Percentiles rank a stretch among this genome's conserved stretches.
phyloP scores from a whole-genome alignment of 1,140 invertebrate species.

The Drosophila nasuta region DNA sequence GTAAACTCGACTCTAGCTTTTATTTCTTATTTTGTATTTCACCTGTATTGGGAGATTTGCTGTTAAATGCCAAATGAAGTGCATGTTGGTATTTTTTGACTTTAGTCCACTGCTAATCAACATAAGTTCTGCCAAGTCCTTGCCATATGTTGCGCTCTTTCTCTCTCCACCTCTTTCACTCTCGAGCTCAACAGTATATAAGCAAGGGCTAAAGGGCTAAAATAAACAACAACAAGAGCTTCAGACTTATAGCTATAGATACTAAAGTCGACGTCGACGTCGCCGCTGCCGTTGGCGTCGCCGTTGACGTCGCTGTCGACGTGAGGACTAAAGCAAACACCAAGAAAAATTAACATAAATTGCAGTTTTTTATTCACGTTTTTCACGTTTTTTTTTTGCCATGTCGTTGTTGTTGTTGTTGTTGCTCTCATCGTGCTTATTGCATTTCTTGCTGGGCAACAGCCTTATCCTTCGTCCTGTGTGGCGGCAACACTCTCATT shows the following conservation, averaged over 20 bases:
- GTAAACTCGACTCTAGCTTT: background rate
- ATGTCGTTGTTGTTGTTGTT: no score
- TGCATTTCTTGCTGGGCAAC: constrained; percentile 43
- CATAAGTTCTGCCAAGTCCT: constrained; percentile 55
- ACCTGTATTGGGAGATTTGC: constrained; percentile 54
- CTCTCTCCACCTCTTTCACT: no score
- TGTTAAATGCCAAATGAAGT: constrained; percentile 64
- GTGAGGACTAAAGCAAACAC: constrained; percentile 64
- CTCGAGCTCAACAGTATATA: background rate
- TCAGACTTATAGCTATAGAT: constrained; percentile 9
- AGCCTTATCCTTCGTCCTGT: constrained; percentile 69
- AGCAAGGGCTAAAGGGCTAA: background rate
- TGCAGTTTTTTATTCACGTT: constrained; percentile 47
- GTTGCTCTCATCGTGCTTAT: constrained; percentile 39
- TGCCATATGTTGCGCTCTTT: constrained; percentile 53
- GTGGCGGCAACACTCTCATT: constrained; percentile 70
- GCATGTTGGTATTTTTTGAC: constrained; percentile 41
- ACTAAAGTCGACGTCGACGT: constrained; percentile 4
- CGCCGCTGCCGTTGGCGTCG: background rate
- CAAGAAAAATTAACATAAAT: constrained; percentile 81
- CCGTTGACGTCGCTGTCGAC: background rate
- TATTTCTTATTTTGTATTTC: background rate
- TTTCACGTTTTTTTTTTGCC: background rate
- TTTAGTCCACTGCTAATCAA: constrained; percentile 74
- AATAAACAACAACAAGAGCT: background rate